These are phyloP conservation scores for Nemurella pictetii DNA, from an alignment of 2,888 invertebrate species.

Conservation along the genomic window DNA sequence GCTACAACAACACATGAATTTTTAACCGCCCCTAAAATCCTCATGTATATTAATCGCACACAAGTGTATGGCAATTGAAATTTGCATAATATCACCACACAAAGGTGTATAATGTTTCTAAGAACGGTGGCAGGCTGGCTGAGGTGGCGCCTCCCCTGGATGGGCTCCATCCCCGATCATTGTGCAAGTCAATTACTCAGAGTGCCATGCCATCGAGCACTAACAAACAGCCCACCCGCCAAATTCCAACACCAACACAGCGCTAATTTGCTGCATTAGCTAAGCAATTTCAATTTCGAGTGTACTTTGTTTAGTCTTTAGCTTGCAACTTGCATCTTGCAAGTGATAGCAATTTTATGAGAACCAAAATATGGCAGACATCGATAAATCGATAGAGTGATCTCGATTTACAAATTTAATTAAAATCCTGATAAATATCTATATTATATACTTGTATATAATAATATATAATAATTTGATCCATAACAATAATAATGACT, in stretches of 20 bases:
- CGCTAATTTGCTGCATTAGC: not conserved
- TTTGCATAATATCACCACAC: not conserved
- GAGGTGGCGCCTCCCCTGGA: not conserved
- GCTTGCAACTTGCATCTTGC: too few relatives aligned
- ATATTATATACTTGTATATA: not conserved
- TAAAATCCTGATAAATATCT: not conserved
- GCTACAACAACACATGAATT: not conserved
- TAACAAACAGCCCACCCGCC: not conserved
- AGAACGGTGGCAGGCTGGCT: not conserved
- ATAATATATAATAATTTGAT: too few relatives aligned
- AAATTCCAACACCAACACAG: not conserved
- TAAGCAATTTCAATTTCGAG: not conserved
- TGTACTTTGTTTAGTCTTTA: not conserved
- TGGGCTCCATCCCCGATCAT: not conserved
- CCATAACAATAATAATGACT: not conserved
- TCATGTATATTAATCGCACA: not conserved
- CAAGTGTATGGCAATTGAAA: not conserved
- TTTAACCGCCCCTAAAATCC: not conserved
- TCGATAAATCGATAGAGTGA: not conserved
- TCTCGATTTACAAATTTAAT: not conserved
- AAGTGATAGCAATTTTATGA: not conserved
- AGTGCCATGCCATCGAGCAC: too few relatives aligned
- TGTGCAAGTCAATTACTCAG: not conserved
- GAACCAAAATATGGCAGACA: not conserved
- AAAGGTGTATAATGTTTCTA: constrained; percentile 10